phyloP scores from a whole-genome alignment of 2,888 invertebrate species.

The Osedax fenrisi region DNA sequence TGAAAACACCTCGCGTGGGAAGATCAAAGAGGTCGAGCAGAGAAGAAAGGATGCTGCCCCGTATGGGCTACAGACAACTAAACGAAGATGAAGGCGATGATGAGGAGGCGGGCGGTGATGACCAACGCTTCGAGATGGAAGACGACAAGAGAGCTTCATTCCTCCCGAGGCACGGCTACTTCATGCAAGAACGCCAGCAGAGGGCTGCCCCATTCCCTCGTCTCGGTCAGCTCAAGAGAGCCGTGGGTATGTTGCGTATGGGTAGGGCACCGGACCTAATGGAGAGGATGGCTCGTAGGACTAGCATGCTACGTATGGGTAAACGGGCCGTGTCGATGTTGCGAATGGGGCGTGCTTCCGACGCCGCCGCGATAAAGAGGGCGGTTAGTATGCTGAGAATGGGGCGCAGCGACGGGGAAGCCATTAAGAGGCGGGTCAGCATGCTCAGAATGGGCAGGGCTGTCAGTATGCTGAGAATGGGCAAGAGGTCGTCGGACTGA shows the following conservation, averaged over 20 bases:
- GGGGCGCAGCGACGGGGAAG: constrained; percentile 33
- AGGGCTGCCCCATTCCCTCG: constrained; percentile 18
- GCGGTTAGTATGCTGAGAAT: constrained; percentile 29
- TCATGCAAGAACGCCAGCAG: neutral
- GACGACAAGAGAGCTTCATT: constrained; percentile 4
- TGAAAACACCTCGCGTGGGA: constrained; percentile 12
- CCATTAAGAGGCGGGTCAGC: constrained; percentile 36
- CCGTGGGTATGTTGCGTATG: constrained; percentile 28
- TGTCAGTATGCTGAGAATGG: constrained; percentile 36
- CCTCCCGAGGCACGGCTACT: constrained; percentile 17
- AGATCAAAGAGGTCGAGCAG: neutral
- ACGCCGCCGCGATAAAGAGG: constrained; percentile 32
- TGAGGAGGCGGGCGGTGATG: neutral
- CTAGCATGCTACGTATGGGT: constrained; percentile 41
- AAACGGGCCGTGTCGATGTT: constrained; percentile 42
- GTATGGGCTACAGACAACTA: neutral
- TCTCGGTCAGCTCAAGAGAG: constrained; percentile 2
- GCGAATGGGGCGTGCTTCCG: constrained; percentile 37
- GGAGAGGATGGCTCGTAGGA: constrained; percentile 41
- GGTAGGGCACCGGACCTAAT: constrained; percentile 30
- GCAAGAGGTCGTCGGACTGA: constrained; percentile 25
- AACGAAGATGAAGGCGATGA: neutral
- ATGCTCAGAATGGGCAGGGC: constrained; percentile 36
- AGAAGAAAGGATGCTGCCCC: neutral
- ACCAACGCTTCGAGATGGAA: constrained; percentile 4